Evolutionary conservation across 2,113 vertebrate species (phyloP).

Genomic region (Indri indri): DNA sequence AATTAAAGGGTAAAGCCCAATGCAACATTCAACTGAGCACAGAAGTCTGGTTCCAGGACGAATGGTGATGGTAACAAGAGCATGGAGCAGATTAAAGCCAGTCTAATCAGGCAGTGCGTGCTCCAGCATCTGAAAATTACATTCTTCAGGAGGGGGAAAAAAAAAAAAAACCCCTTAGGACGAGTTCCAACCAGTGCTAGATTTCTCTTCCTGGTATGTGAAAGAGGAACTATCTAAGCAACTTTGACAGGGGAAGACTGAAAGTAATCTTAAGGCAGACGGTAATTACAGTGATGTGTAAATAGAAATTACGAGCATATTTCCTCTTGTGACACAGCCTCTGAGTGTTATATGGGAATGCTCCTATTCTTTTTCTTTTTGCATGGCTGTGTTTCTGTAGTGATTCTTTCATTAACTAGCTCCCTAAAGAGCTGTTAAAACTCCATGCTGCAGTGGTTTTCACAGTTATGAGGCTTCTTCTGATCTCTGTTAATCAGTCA

Average conservation of each 20-base stretch:
- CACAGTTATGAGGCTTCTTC: constrained; percentile 80
- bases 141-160: constrained; percentile 64
- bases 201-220: constrained; percentile 55
- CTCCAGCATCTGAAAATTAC: constrained; percentile 69
- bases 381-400: constrained; percentile 79
- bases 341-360: constrained; percentile 75
- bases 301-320: constrained; percentile 83
- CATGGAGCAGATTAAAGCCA: constrained; percentile 69
- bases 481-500: constrained; percentile 85
- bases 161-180: constrained; percentile 59
- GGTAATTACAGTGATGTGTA: constrained; percentile 83
- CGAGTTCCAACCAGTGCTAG: constrained; percentile 69
- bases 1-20: constrained; percentile 60
- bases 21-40: not conserved
- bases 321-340: constrained; percentile 78
- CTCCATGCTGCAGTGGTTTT: constrained; percentile 80
- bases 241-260: constrained; percentile 70
- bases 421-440: constrained; percentile 85
- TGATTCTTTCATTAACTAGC: constrained; percentile 85
- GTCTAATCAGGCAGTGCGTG: constrained; percentile 59
- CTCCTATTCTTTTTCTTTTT: constrained; percentile 72
- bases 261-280: constrained; percentile 72
- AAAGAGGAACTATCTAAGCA: constrained; percentile 77
- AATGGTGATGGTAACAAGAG: constrained; percentile 73
- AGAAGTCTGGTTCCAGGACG: constrained; percentile 71